Evolutionary conservation across 2,797 vertebrate genomes (phyloP).

Genomic region (Cottoperca gobio): DNA sequence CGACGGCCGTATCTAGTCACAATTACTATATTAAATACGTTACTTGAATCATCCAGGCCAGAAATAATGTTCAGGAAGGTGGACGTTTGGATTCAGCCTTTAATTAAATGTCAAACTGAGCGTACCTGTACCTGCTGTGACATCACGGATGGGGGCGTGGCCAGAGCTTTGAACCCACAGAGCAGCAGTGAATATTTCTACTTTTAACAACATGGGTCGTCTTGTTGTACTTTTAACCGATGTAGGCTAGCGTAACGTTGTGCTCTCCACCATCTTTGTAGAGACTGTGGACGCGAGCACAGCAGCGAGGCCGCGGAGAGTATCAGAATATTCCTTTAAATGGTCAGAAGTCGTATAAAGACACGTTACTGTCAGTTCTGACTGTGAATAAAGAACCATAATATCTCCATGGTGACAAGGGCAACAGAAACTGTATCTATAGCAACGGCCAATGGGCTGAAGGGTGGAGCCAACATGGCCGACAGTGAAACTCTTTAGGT

Average conservation of each 20-base stretch:
- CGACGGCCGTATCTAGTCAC: no score
- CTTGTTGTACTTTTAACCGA: slow-evolving; percentile 20
- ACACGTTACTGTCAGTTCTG: not conserved
- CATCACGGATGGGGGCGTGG: not conserved
- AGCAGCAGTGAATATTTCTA: no score
- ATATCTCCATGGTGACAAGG: slow-evolving; percentile 24
- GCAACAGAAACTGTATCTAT: slow-evolving; percentile 42
- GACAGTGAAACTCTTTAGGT: slow-evolving; percentile 31
- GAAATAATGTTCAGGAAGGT: no score
- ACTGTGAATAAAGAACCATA: slow-evolving; percentile 31
- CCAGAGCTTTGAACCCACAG: slow-evolving; percentile 2
- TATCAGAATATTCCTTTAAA: slow-evolving; percentile 15
- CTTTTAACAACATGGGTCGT: slow-evolving; percentile 7
- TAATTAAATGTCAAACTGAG: not conserved
- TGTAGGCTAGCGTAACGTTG: slow-evolving; percentile 7
- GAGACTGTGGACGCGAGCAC: not conserved
- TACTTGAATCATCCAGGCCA: no score
- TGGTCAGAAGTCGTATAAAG: not conserved
- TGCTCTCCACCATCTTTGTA: slow-evolving; percentile 24
- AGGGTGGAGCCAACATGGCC: slow-evolving; percentile 13
- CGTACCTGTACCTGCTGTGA: not conserved
- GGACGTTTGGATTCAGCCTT: no score
- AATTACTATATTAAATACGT: no score
- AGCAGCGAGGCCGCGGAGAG: no score
- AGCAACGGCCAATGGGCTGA: slow-evolving; percentile 27